These are phyloP conservation scores for Argyresthia goedartella DNA, from an alignment of 2,888 invertebrate species.

Conservation along the genomic window DNA sequence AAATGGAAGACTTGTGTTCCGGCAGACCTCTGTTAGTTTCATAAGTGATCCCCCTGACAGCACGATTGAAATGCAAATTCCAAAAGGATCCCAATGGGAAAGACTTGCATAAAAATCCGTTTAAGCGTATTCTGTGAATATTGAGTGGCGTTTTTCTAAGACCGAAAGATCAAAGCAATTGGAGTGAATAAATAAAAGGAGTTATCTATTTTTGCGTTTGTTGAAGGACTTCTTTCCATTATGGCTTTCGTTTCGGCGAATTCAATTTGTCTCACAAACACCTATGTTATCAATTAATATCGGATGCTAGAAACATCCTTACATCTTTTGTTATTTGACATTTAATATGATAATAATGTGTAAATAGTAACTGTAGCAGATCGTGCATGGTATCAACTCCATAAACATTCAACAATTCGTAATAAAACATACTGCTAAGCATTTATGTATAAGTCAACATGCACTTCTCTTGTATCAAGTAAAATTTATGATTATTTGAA, in stretches of 20 bases:
- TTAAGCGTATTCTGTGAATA: constrained; percentile 33
- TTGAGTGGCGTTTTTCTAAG: constrained; percentile 36
- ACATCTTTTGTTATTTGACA: too few species aligned
- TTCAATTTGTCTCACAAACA: constrained; percentile 12
- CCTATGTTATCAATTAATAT: not conserved
- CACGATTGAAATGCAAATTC: constrained; percentile 25
- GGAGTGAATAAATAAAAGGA: constrained; percentile 35
- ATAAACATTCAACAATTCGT: too few species aligned
- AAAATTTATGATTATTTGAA: too few species aligned
- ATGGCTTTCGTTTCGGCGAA: constrained; percentile 20
- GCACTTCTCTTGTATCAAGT: too few species aligned
- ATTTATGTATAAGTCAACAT: too few species aligned
- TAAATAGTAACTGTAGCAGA: too few species aligned
- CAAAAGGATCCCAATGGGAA: constrained; percentile 20
- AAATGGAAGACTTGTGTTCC: too few species aligned
- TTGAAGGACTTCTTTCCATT: constrained; percentile 7
- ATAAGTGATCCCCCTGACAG: constrained; percentile 6
- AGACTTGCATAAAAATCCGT: constrained; percentile 27
- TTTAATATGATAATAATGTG: too few species aligned
- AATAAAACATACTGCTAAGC: too few species aligned
- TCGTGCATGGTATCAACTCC: too few species aligned
- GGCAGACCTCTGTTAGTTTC: not conserved
- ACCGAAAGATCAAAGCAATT: constrained; percentile 42
- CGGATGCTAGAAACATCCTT: too few species aligned
- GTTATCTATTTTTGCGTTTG: constrained; percentile 2